Percentiles rank a stretch among this genome's conserved stretches.
Evolutionary conservation across 1,140 invertebrate species (phyloP).

Genomic region (Cheumatopsyche charites): DNA sequence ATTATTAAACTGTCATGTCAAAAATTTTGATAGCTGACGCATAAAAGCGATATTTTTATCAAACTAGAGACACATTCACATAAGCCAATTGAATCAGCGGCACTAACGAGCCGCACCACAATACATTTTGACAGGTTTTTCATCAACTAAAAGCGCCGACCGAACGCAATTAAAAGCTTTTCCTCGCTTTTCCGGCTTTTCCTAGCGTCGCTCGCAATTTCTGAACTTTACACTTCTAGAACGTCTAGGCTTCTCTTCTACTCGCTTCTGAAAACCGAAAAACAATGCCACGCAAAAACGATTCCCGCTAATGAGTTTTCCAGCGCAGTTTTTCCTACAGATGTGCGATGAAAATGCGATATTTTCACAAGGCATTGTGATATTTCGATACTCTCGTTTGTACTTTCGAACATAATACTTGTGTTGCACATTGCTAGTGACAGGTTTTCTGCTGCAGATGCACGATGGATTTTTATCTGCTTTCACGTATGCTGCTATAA

Average conservation of each 20-base stretch:
- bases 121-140: conserved; percentile 16
- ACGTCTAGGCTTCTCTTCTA: background rate
- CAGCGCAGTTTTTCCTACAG: background rate
- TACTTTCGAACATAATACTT: background rate
- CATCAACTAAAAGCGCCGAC: conserved; percentile 21
- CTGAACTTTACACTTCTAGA: conserved; percentile 25
- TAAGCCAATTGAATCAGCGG: no score
- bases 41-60: no score
- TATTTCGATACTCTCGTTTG: no score
- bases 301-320: conserved; percentile 30
- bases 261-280: background rate
- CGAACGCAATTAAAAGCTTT: conserved; percentile 32
- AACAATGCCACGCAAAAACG: conserved; percentile 21
- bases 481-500: no score
- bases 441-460: no score
- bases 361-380: background rate
- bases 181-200: background rate
- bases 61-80: no score
- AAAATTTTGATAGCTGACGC: no score
- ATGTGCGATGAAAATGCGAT: background rate
- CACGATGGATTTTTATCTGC: background rate
- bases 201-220: conserved; percentile 26
- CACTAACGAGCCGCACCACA: background rate
- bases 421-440: background rate
- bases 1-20: no score